A percentile compares a stretch with the other conserved stretches of the same genome.
Conservation (phyloP, 1,140 invertebrate species). For the Aphaenogaster floridana region DNA sequence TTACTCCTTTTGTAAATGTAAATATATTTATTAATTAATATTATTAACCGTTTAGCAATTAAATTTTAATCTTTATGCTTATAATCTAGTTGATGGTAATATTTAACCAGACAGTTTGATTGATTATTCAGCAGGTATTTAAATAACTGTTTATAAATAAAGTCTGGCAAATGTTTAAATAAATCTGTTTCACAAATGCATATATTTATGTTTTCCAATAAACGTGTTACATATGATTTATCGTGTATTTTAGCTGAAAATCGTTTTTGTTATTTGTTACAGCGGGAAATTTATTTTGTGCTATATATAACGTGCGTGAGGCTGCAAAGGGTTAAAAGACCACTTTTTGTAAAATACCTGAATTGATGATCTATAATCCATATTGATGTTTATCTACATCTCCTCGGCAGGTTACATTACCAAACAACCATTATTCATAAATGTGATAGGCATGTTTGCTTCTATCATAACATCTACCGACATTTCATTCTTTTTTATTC, state of each 20-base stretch:
- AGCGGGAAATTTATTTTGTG: slow-evolving; percentile 20
- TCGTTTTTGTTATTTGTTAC: slow-evolving; percentile 46
- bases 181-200: slow-evolving; percentile 26
- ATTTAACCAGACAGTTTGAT: slow-evolving; percentile 29
- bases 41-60: slow-evolving; percentile 37
- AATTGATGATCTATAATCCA: slow-evolving; percentile 57
- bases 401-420: slow-evolving; percentile 42
- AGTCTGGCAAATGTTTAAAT: slow-evolving; percentile 44
- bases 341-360: slow-evolving; percentile 27
- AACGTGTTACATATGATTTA: slow-evolving; percentile 24
- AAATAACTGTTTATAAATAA: slow-evolving; percentile 49
- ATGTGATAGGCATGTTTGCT: slow-evolving; percentile 52
- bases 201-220: slow-evolving; percentile 25
- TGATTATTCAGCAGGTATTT: slow-evolving; percentile 38
- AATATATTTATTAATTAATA: slow-evolving; percentile 37
- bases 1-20: slow-evolving; percentile 3
- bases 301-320: slow-evolving; percentile 20
- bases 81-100: slow-evolving; percentile 24
- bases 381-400: slow-evolving; percentile 58
- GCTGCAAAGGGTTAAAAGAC: slow-evolving; percentile 43
- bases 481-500: slow-evolving; percentile 39
- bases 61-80: slow-evolving; percentile 7
- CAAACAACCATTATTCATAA: slow-evolving; percentile 60
- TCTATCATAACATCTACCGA: slow-evolving; percentile 24
- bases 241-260: slow-evolving; percentile 39